A percentile compares a stretch with the other conserved stretches of the same genome.
Evolutionary conservation across 2,888 invertebrate species (phyloP).

Genomic region (Drosophila niveifrons): DNA sequence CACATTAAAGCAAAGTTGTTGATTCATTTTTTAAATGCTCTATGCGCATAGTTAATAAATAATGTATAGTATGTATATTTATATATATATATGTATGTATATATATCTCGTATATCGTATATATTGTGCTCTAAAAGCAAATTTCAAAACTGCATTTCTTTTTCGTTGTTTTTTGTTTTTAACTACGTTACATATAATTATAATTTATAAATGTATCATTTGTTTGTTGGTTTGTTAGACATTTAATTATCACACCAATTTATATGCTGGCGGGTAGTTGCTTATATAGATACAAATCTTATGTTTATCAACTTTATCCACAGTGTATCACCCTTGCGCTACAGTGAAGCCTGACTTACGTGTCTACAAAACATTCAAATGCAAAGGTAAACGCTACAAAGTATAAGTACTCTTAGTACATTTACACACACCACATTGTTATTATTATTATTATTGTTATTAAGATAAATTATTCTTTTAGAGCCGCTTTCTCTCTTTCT

Average conservation of each 20-base stretch:
- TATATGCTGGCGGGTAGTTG: constrained; percentile 84
- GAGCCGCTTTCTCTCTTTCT: constrained; percentile 9
- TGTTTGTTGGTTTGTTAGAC: constrained; percentile 61
- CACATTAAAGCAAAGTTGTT: constrained; percentile 57
- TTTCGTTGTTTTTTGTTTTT: constrained; percentile 38
- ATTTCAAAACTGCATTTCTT: constrained; percentile 60
- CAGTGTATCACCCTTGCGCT: constrained; percentile 78
- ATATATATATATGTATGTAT: constrained; percentile 24
- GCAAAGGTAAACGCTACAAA: constrained; percentile 60
- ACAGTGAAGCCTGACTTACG: constrained; percentile 76
- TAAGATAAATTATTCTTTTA: constrained; percentile 13
- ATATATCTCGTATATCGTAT: constrained; percentile 25
- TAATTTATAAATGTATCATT: constrained; percentile 38
- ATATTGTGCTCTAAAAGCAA: constrained; percentile 65
- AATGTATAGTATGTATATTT: constrained; percentile 6
- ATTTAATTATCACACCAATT: constrained; percentile 83
- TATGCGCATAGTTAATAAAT: constrained; percentile 45
- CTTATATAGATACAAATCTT: constrained; percentile 69
- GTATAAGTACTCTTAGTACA: constrained; percentile 49
- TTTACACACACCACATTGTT: constrained; percentile 26
- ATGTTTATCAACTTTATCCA: constrained; percentile 54
- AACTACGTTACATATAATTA: constrained; percentile 37
- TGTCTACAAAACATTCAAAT: constrained; percentile 65
- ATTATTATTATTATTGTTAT: constrained; percentile 28
- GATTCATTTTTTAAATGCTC: constrained; percentile 58